Percentiles rank a stretch among this genome's conserved stretches.
These are phyloP conservation scores for Zophobas morio DNA, from an alignment of 1,140 invertebrate species.

Conservation along the genomic window DNA sequence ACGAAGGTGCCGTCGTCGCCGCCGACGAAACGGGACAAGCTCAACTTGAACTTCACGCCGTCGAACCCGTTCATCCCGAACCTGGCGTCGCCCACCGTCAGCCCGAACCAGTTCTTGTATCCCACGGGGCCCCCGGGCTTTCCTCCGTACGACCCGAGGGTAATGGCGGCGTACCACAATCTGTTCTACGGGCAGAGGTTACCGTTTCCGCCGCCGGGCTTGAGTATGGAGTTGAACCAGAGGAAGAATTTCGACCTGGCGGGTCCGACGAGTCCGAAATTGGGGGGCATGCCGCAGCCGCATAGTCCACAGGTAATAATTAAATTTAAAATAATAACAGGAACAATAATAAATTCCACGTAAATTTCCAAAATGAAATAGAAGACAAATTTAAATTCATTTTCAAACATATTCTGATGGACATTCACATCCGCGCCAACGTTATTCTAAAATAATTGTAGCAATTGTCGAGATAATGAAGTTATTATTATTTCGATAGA, in stretches of 20 bases:
- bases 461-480: no score
- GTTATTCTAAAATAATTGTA: no score
- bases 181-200: conserved; percentile 60
- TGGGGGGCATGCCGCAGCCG: conserved; percentile 26
- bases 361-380: no score
- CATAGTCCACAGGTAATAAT: no score
- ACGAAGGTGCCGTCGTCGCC: conserved; percentile 55
- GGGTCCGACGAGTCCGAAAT: conserved; percentile 28
- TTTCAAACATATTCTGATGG: no score
- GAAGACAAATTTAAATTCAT: no score
- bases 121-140: conserved; percentile 68
- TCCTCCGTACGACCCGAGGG: conserved; percentile 64
- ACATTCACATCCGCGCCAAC: no score
- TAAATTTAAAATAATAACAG: no score
- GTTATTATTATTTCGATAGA: no score
- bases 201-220: conserved; percentile 54
- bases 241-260: conserved; percentile 56
- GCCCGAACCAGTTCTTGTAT: conserved; percentile 71
- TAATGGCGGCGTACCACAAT: conserved; percentile 64
- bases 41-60: conserved; percentile 64
- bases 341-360: no score
- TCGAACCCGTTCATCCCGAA: conserved; percentile 73
- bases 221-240: conserved; percentile 54
- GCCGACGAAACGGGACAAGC: conserved; percentile 59
- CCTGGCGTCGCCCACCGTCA: conserved; percentile 68